Base-by-base conservation (phyloP, 2,888 invertebrate species). In the Acanthosepion lycidas region DNA sequence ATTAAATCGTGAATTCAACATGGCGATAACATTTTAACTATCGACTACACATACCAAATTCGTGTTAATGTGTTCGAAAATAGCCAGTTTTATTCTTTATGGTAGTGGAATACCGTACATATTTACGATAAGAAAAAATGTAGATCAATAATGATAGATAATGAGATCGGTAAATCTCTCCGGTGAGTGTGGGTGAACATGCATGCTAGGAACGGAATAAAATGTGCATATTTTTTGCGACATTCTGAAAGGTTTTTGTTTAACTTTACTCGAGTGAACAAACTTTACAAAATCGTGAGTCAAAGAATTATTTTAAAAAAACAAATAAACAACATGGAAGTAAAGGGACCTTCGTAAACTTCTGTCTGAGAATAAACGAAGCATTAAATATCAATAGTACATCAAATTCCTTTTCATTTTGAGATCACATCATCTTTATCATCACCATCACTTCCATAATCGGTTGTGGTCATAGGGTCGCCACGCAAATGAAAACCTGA, bases 81-180 rank as follows among this genome's bases (percentile, higher is more conserved):
- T 78, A 78, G 78, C 78, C 33, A 33, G 78, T 78, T n/a, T 78
- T n/a, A 78, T 78, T 78, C 33, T 78, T n/a, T 78, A 78, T n/a
- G n/a, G 33, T 78, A 78, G 78, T 78, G n/a, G n/a, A 78, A 78
- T 78, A 78, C 78, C 78, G 78, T 78, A 78, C n/a, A 78, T 78
- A 78, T 33, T 33, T 33, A 78, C 78, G 15, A 78, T 33, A 33
- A 78, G 64, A 64, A 64, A 64, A 78, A 78, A 78, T 78, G n/a
- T 33, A 78, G n/a, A 33, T 78, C n/a, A 78, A 78, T 33, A 33
- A 78, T 78, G 33, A 78, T 78, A 78, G n/a, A 78, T 78, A 78
- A 78, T 78, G 33, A 18, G n/a, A 78, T 78, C 33, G n/a, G 78
- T 78, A 78, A 78, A n/a, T 12, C 78, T 33, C 12, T 33, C n/a